Evolutionary conservation across 2,888 invertebrate genomes (phyloP), one percentile per base, ranked within the genome.

Genomic region (Platycheirus albimanus): DNA sequence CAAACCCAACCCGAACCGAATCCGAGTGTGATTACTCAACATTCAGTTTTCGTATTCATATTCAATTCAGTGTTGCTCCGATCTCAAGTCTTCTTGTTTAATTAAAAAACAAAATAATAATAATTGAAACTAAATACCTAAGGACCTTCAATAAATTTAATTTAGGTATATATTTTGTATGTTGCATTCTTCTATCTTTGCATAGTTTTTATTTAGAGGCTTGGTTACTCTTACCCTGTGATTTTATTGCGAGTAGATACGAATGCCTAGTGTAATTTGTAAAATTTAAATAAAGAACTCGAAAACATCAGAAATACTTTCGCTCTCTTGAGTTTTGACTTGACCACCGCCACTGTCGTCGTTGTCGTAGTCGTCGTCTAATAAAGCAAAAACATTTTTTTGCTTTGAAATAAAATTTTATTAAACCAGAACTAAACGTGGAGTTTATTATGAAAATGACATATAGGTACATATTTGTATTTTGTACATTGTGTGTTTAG

Each of bases 1-100:
- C n/a, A n/a, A n/a, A n/a, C n/a, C n/a, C n/a, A n/a, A 58, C 66
- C 61, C 66, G 17, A 71, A n/a, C n/a, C n/a, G n/a, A n/a, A n/a
- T n/a, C n/a, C n/a, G n/a, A n/a, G n/a, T n/a, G 38, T 61, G 76
- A 81, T 81, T 81, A 81, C 76, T 81, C 81, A 81, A 81, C 76
- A 66, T 36, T 74, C 74, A 72, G 78, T 72, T 30, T n/a, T n/a
- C n/a, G n/a, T n/a, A n/a, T n/a, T n/a, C n/a, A n/a, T n/a, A n/a
- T n/a, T n/a, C n/a, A n/a, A n/a, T n/a, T 70, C 70, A 81, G 81
- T 81, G 61, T 69, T 76, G 71, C 66, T 61, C 71, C 71, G 76
- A 83, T 83, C 67, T 72, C 77, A 83, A 83, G 83, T 83, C 75
- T 80, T 75, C 77, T 72, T 83, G 72, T 77, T 83, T 72, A 77